Evolutionary conservation across 2,113 vertebrate genomes (phyloP).

Genomic region (Ageneiosus marmoratus): DNA sequence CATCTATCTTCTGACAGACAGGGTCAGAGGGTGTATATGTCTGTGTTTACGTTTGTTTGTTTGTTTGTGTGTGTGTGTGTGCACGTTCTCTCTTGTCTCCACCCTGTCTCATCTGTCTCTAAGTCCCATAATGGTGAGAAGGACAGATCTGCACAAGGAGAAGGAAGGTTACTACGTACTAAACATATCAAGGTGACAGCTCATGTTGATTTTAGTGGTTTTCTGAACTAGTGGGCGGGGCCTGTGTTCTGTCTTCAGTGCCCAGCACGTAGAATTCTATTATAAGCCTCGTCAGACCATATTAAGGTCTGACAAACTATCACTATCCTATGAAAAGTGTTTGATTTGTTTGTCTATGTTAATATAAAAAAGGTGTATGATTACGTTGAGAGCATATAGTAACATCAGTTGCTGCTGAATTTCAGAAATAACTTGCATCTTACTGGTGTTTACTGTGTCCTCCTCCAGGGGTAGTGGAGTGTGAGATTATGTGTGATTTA

Average conservation of each 20-base stretch:
- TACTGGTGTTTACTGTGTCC: not conserved
- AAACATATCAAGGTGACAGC: slow-evolving; percentile 34
- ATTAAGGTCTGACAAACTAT: not conserved
- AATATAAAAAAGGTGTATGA: not conserved
- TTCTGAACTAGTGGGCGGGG: not conserved
- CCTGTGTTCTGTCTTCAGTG: not conserved
- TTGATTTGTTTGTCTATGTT: not conserved
- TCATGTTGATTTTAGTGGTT: slow-evolving; percentile 4
- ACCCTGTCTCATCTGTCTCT: slow-evolving; percentile 17
- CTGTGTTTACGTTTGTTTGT: slow-evolving; percentile 10
- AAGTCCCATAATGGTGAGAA: not conserved
- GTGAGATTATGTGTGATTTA: slow-evolving; percentile 33
- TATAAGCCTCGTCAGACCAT: not conserved
- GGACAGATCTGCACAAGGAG: not conserved
- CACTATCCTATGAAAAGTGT: not conserved
- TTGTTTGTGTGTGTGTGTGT: not conserved
- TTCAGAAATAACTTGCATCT: not conserved
- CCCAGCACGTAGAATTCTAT: not conserved
- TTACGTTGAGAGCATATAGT: not conserved
- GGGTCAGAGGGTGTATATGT: slow-evolving; percentile 29
- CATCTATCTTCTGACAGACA: slow-evolving; percentile 29
- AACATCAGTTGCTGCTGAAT: not conserved
- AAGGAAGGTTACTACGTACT: slow-evolving; percentile 7
- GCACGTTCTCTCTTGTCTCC: not conserved
- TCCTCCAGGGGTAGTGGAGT: not conserved